Evolutionary conservation across 2,888 invertebrate genomes (phyloP).

Genomic region (Eledone cirrhosa): DNA sequence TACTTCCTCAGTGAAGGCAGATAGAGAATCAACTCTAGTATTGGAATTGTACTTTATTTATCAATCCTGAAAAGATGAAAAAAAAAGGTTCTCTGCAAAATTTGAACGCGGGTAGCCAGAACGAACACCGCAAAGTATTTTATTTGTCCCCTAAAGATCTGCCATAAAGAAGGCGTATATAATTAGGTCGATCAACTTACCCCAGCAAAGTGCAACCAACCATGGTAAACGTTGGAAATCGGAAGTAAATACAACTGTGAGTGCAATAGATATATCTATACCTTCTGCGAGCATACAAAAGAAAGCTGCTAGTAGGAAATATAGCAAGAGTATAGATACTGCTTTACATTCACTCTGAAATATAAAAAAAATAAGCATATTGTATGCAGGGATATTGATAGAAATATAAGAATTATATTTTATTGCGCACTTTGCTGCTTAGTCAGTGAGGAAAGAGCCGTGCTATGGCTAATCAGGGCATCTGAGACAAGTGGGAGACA

Average conservation of each 20-base stretch:
- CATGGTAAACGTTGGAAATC: conserved; percentile 42
- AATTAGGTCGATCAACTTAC: conserved; percentile 40
- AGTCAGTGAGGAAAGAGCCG: too few relatives aligned
- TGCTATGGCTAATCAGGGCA: too few relatives aligned
- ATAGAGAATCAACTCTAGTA: too few relatives aligned
- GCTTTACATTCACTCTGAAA: conserved; percentile 52
- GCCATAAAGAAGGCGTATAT: too few relatives aligned
- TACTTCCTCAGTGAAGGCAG: too few relatives aligned
- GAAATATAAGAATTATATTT: not conserved
- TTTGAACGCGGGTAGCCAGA: too few relatives aligned
- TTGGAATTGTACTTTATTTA: too few relatives aligned
- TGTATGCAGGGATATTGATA: not conserved
- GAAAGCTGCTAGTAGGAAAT: conserved; percentile 60
- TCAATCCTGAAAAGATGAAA: too few relatives aligned
- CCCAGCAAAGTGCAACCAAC: conserved; percentile 49
- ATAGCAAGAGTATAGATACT: conserved; percentile 56
- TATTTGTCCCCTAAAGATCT: too few relatives aligned
- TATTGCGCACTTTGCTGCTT: not conserved
- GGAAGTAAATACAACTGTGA: conserved; percentile 56
- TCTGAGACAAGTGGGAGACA: too few relatives aligned
- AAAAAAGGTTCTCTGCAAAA: too few relatives aligned
- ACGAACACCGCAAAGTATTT: too few relatives aligned
- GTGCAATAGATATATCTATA: conserved; percentile 55
- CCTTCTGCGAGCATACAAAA: conserved; percentile 61
- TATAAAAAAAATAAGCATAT: not conserved